Evolutionary conservation across 64 coral and sea anemone species (phyloP), one percentile per base, ranked within the genome.

Genomic region (Anthopleura sola): DNA sequence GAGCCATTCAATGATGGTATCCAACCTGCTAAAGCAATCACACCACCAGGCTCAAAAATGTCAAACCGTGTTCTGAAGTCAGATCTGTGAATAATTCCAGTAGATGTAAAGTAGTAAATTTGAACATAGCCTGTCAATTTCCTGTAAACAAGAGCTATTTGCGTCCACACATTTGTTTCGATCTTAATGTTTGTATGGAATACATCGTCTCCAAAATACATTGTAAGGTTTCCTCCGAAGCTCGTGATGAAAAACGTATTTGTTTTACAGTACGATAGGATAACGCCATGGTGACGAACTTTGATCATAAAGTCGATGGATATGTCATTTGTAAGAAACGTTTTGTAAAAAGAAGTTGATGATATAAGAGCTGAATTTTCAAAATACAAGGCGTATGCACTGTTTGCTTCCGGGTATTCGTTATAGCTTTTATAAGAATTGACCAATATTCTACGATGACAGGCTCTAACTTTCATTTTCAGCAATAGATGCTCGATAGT

Each of bases 321-420:
- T 77, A 93, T 91, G 78, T 98, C 88, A 49, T 93, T 89, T 16
- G 38, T 60, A 36, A 64, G 36, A 68, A 98, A 84, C 1, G 92
- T 84, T 54, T 87, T 57, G 51, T 86, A 37, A 28, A 98, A n/a
- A n/a, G n/a, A 55, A n/a, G 82, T 40, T 53, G 95, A 94, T 31
- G 87, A 49, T 31, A 91, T 83, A 0, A 85, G 86, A 31, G 95
- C 90, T 56, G 92, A 94, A 39, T 75, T 75, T 48, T 98, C 75
- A 82, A 98, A 98, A 78, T 86, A 88, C 23, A 98, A 84, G 8
- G 89, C 76, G 54, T 98, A 98, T n/a, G 92, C 95, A 33, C 88
- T 88, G 68, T 91, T 98, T n/a, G 95, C 88, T 5, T 91, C 82
- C 5, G 91, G 95, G 87, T 91, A 94, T 94, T 94, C 95, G 19